Evolutionary conservation across 2,888 invertebrate species (phyloP).

Genomic region (Entomobrya proxima): DNA sequence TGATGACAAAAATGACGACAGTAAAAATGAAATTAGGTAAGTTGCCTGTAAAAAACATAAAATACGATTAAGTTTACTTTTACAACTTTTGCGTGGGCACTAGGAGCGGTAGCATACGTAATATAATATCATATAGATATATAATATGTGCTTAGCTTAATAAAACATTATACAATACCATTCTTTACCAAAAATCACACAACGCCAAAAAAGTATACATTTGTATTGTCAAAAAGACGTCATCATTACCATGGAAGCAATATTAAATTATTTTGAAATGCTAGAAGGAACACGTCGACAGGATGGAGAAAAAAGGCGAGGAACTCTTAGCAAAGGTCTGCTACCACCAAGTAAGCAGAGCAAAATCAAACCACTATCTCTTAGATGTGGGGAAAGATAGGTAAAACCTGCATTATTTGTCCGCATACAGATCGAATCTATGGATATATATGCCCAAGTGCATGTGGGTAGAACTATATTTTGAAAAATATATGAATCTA

Average conservation of each 20-base stretch:
- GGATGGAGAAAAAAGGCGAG: conserved; percentile 21
- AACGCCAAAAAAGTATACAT: not conserved
- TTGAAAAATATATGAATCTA: not conserved
- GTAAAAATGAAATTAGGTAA: conserved; percentile 27
- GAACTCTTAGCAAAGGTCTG: not conserved
- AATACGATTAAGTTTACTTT: conserved; percentile 24
- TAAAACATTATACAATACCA: too few relatives aligned
- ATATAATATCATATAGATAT: too few relatives aligned
- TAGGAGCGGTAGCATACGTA: conserved; percentile 5
- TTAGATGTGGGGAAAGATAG: conserved; percentile 48
- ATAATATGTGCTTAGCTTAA: not conserved
- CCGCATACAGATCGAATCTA: conserved; percentile 55
- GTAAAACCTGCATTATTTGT: conserved; percentile 60
- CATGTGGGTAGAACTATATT: not conserved
- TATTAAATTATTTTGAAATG: not conserved
- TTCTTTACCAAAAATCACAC: not conserved
- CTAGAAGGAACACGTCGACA: not conserved
- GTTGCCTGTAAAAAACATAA: conserved; percentile 36
- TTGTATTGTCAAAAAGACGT: not conserved
- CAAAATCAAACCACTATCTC: conserved; percentile 50
- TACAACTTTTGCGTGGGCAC: conserved; percentile 9
- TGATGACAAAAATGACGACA: conserved; percentile 24
- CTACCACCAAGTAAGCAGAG: conserved; percentile 7
- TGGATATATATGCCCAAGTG: conserved; percentile 2
- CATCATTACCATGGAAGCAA: not conserved